Base-by-base conservation (phyloP, 2,888 invertebrate genomes). In the Strigamia transsilvanica region DNA sequence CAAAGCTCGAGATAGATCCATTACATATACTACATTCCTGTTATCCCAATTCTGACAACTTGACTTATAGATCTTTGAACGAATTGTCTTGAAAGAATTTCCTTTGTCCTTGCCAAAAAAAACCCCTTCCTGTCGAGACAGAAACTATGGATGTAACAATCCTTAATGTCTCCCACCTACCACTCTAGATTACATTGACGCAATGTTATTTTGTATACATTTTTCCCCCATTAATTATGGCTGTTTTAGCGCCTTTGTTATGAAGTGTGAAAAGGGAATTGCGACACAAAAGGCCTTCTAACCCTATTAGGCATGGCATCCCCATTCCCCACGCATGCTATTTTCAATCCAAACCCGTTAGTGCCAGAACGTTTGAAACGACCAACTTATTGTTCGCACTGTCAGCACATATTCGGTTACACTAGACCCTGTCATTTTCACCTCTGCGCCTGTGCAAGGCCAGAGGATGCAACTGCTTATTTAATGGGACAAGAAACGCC, bases 331-430 rank as follows among this genome's bases (percentile, higher is more conserved):
- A 15, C 12, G 73, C 27, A 73, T 32, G 73, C 73, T 73, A 73
- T 73, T 73, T 73, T 73, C 73, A 73, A 73, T 73, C 73, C 27
- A 13, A 73, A 73, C 73, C 73, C 73, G 73, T 73, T 73, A 73
- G 73, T 73, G 73, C 73, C 73, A 73, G 73, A 73, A 32, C 73
- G 73, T 73, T 73, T 73, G 73, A 73, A 73, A 73, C 73, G 73
- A 73, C 73, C 73, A 73, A 73, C 73, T 73, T 73, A 73, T 73
- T 73, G 73, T 73, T 73, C 32, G 73, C 73, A 32, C 73, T 73
- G 73, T 73, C 73, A 73, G 73, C 73, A 73, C 73, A 73, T 73
- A 73, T 73, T 73, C 27, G 27, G 73, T 27, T 73, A 73, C 73
- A 32, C 32, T 27, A 73, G 73, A 73, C 73, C 38, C 12, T n/a